These are phyloP conservation scores for Enteromius unitaeniatus DNA, from an alignment of 2,797 vertebrate species.

Conservation along the genomic window DNA sequence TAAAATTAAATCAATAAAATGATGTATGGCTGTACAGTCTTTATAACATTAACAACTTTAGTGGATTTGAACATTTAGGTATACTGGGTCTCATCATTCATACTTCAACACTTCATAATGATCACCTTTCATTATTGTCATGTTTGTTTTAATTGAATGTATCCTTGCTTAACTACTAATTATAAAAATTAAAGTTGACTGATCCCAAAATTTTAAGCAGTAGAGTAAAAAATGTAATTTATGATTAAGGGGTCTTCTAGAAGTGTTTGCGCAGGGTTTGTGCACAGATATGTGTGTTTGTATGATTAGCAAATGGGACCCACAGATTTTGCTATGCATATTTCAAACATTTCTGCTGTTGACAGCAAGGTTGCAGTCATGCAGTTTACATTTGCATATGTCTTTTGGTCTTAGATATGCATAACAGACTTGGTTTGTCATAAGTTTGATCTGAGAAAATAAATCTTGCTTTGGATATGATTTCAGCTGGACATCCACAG, in stretches of 20 bases:
- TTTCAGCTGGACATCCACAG: conserved; percentile 86
- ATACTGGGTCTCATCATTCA: background rate
- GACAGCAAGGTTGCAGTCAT: background rate
- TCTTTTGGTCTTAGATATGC: background rate
- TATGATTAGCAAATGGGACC: background rate
- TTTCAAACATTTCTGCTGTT: background rate
- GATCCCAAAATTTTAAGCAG: background rate
- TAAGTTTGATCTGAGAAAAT: conserved; percentile 63
- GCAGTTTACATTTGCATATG: background rate
- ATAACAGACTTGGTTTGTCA: background rate
- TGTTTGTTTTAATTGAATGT: background rate
- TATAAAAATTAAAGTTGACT: background rate
- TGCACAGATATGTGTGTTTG: background rate
- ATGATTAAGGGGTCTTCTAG: background rate
- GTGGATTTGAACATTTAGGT: background rate
- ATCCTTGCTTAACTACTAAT: background rate
- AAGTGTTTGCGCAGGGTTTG: background rate
- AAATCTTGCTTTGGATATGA: conserved; percentile 67
- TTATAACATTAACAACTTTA: background rate
- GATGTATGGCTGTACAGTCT: background rate
- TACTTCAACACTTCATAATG: background rate
- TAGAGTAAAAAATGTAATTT: background rate
- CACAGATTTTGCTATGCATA: background rate
- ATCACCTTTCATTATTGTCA: background rate
- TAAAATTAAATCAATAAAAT: background rate